A percentile compares a stretch with the other conserved stretches of the same genome.
These are phyloP conservation scores for Cosmia pyralina DNA, from an alignment of 2,888 invertebrate genomes.

Conservation along the genomic window DNA sequence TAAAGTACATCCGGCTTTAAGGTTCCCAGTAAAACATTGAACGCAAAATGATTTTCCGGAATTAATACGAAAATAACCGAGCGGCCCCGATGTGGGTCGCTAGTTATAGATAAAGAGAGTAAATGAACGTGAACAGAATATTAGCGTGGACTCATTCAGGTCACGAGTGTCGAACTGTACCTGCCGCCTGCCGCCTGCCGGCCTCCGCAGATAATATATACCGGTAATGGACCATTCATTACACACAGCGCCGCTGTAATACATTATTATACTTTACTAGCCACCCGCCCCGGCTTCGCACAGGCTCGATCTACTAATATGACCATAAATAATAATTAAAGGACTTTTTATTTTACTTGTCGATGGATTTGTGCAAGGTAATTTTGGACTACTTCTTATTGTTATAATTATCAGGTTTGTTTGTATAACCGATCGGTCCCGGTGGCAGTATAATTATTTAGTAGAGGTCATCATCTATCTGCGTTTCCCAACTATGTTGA, in stretches of 20 bases:
- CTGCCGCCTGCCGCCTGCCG: conserved; percentile 18
- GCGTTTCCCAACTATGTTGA: too few relatives aligned
- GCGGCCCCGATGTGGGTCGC: not conserved
- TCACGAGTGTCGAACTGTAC: conserved; percentile 63
- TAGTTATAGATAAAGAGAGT: conserved; percentile 37
- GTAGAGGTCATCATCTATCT: too few relatives aligned
- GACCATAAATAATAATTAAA: too few relatives aligned
- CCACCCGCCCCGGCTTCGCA: too few relatives aligned
- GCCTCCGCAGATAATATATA: conserved; percentile 33
- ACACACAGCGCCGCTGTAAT: conserved; percentile 28
- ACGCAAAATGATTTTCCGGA: not conserved
- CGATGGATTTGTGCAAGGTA: too few relatives aligned
- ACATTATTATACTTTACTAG: conserved; percentile 17
- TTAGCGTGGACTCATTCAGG: conserved; percentile 64
- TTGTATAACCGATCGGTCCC: too few relatives aligned
- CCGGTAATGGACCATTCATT: conserved; percentile 66
- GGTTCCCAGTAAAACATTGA: conserved; percentile 5
- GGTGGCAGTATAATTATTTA: too few relatives aligned
- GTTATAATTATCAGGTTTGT: too few relatives aligned
- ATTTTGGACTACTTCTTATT: too few relatives aligned
- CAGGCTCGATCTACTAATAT: too few relatives aligned
- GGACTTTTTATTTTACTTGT: too few relatives aligned
- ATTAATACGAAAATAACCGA: not conserved
- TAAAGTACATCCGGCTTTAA: not conserved
- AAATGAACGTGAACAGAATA: conserved; percentile 48